Conservation (phyloP, 2,797 vertebrate genomes). For the Chaetophractus vellerosus region DNA sequence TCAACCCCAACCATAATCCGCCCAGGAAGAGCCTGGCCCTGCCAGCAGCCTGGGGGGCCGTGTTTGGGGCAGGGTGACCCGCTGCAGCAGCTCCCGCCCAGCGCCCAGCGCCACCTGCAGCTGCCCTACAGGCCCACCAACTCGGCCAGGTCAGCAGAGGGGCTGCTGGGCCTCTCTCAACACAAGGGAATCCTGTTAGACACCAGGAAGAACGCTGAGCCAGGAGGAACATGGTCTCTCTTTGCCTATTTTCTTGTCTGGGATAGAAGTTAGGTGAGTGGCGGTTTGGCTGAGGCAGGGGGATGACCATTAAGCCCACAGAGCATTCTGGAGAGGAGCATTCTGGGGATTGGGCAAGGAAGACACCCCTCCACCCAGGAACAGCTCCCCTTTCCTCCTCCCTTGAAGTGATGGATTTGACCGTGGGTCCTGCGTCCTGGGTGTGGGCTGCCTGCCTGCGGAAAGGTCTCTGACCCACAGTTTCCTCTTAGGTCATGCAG, state of each 20-base stretch:
- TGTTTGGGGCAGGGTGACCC: rapidly evolving
- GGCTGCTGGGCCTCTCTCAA: background rate
- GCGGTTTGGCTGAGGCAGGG: background rate
- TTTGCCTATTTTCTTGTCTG: background rate
- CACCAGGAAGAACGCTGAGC: background rate
- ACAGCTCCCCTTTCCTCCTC: background rate
- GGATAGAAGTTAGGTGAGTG: background rate
- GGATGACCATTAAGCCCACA: background rate
- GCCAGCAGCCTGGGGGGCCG: rapidly evolving
- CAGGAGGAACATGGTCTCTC: background rate
- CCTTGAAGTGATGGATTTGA: background rate
- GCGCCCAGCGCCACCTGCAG: background rate
- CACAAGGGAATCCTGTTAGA: background rate
- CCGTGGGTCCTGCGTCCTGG: background rate
- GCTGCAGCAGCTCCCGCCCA: no score
- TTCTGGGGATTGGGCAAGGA: background rate
- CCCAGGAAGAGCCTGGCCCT: background rate
- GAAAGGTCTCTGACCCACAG: background rate
- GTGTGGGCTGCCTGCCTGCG: background rate
- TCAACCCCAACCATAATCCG: background rate
- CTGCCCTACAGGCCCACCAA: background rate
- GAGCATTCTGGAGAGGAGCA: background rate
- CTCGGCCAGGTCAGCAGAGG: background rate
- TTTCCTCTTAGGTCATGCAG: background rate
- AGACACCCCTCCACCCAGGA: background rate